Base-by-base conservation (phyloP, 1,140 invertebrate species). In the Zaprionus davidi region DNA sequence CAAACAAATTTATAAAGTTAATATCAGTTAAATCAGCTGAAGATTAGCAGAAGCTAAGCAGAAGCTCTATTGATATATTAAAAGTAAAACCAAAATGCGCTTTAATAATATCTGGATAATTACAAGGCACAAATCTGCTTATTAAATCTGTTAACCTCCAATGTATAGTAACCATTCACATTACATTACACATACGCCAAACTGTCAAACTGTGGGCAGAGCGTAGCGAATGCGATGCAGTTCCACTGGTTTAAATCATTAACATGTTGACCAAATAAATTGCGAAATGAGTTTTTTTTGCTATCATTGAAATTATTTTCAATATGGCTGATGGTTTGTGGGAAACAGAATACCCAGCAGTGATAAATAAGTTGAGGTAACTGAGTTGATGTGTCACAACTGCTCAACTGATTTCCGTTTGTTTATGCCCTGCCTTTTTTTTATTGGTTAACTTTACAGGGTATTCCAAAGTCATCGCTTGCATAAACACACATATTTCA, bases 401-500 rank as follows among this genome's bases (percentile, higher is more conserved):
- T 28, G 26, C 6, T 28, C 26, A 31, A 31, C 31, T 31, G 31
- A 31, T 17, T 44, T 17, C 2, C 7, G 2, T 7, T 56, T 55
- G 15, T 22, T 12, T 4, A 22, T 49, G 17, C 11, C 3, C 0
- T 49, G 9, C 11, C 11, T 20, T 5, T 5, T 7, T 12, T 7
- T 46, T 0, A 15, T 2, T 38, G 4, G 4, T 5, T 15, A 13
- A 44, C 2, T 9, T 17, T 41, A 17, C 24, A n/a, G 7, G 13
- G 22, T 70, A 62, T 67, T 46, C 51, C 17, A 24, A 34, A 46
- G 24, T 71, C 46, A n/a, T 12, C 26, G 15, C 72, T 64, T 56
- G 11, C 15, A 24, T 31, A 0, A 11, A 31, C 46, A 15, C 46
- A 22, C 46, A 49, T 65, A 83, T 76, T 81, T 70, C 53, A 78